phyloP scores from a whole-genome alignment of 1,140 invertebrate species.

The Copidosoma floridanum region DNA sequence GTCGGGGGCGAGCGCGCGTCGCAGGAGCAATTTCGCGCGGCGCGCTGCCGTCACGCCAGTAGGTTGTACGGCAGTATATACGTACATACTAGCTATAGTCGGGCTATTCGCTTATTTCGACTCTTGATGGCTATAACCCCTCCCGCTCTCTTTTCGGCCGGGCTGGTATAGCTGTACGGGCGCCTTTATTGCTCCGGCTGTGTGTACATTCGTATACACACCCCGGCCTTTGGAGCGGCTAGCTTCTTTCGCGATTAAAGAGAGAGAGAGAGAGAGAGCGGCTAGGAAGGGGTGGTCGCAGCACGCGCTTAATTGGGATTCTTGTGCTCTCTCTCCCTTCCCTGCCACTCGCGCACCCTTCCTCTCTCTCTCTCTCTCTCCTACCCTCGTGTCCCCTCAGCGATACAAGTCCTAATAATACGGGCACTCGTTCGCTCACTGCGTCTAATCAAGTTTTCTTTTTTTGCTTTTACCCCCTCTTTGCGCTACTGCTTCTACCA shows the following conservation, averaged over 20 bases:
- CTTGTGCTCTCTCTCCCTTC: neutral
- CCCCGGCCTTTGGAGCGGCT: constrained; percentile 11
- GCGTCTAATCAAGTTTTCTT: too few relatives aligned
- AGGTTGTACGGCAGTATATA: too few relatives aligned
- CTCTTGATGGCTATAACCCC: constrained; percentile 7
- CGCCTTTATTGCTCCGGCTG: constrained; percentile 22
- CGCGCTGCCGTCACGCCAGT: constrained; percentile 9
- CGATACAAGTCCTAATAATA: constrained; percentile 14
- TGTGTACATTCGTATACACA: too few relatives aligned
- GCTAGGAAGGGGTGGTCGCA: constrained; percentile 3
- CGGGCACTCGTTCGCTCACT: constrained; percentile 9
- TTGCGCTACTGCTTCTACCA: too few relatives aligned
- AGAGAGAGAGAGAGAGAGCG: neutral
- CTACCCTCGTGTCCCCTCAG: neutral
- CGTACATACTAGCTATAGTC: too few relatives aligned
- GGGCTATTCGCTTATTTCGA: constrained; percentile 19
- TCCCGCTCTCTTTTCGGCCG: neutral
- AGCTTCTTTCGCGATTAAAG: constrained; percentile 25
- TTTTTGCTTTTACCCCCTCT: too few relatives aligned
- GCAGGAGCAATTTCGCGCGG: constrained; percentile 18
- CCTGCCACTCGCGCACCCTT: too few relatives aligned
- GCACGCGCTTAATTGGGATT: constrained; percentile 28
- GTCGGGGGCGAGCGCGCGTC: neutral
- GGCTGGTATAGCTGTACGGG: too few relatives aligned
- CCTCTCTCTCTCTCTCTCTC: constrained; percentile 6